These are phyloP conservation scores for Temnopleurus reevesii DNA, from an alignment of 53 echinoderm and acorn worm species.

Conservation along the genomic window DNA sequence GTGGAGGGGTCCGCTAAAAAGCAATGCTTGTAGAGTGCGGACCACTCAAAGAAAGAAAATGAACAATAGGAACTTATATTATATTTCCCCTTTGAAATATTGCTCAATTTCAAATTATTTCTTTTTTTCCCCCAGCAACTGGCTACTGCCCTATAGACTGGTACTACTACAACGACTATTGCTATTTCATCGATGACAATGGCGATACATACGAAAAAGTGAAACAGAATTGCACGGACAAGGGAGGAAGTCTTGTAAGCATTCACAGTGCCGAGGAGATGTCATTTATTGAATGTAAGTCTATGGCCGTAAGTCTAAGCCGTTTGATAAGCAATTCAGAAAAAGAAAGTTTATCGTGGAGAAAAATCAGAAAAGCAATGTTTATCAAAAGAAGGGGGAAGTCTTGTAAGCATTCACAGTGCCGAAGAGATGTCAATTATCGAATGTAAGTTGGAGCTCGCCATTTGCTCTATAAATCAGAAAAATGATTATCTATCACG, in stretches of 20 bases:
- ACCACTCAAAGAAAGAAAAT: too few relatives aligned
- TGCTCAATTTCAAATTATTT: too few relatives aligned
- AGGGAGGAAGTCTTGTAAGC: conserved; percentile 72
- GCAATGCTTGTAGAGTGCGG: too few relatives aligned
- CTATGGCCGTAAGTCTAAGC: too few relatives aligned
- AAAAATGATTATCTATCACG: too few relatives aligned
- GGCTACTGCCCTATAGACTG: conserved; percentile 60
- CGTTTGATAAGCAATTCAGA: too few relatives aligned
- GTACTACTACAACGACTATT: conserved; percentile 57
- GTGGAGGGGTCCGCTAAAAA: too few relatives aligned
- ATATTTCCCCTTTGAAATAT: too few relatives aligned
- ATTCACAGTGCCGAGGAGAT: conserved; percentile 81
- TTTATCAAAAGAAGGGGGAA: conserved; percentile 59
- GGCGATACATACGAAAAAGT: conserved; percentile 14
- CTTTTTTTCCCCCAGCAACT: too few relatives aligned
- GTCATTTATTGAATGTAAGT: conserved; percentile 84
- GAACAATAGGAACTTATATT: too few relatives aligned
- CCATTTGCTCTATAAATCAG: too few relatives aligned
- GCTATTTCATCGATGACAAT: conserved; percentile 59
- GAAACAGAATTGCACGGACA: conserved; percentile 45
- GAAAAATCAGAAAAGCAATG: neutral
- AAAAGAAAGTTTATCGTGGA: too few relatives aligned
- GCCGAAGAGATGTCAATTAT: conserved; percentile 83
- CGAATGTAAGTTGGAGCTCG: conserved; percentile 73
- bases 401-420: conserved; percentile 79